Conservation (phyloP, 2,113 vertebrate genomes). For the Aptenodytes forsteri region DNA sequence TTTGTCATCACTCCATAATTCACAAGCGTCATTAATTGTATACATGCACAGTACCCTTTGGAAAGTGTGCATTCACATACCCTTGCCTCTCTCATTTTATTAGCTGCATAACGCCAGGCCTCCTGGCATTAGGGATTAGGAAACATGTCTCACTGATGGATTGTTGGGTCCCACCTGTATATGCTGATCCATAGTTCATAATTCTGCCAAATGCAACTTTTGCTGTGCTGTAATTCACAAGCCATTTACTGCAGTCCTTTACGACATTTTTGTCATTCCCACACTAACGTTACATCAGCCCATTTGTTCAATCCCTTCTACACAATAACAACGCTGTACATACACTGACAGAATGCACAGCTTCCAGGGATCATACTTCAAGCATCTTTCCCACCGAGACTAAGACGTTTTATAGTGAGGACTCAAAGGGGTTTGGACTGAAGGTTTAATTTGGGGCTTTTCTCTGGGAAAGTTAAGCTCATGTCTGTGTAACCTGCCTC, state of each 20-base stretch:
- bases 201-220: neutral
- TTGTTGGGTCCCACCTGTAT: neutral
- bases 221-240: neutral
- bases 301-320: neutral
- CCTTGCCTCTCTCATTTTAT: neutral
- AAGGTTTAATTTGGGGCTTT: neutral
- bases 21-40: neutral
- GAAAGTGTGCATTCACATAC: neutral
- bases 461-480: neutral
- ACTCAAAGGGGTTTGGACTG: neutral
- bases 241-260: neutral
- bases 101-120: neutral
- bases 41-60: neutral
- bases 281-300: neutral
- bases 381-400: neutral
- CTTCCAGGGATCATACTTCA: neutral
- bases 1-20: neutral
- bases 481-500: neutral
- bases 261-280: neutral
- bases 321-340: accelerated
- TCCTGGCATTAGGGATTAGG: neutral
- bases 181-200: neutral
- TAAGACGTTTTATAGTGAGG: neutral
- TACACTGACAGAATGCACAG: accelerated
- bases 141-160: neutral